phyloP scores from a whole-genome alignment of 1,140 invertebrate genomes.

The Zaprionus ghesquierei region DNA sequence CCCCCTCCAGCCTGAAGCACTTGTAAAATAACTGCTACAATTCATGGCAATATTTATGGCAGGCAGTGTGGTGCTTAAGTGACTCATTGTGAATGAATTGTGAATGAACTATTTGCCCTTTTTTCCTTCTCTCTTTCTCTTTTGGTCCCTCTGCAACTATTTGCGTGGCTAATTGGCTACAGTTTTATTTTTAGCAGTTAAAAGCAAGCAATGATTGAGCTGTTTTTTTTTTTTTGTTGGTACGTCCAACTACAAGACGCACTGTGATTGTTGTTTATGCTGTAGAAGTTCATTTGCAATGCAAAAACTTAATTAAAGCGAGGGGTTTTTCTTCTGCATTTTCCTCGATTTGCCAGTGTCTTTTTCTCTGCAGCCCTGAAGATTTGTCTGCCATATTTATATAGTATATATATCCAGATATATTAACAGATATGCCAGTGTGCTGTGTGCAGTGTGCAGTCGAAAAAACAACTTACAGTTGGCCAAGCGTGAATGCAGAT shows the following conservation, averaged over 20 bases:
- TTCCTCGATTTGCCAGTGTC: background rate
- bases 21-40: background rate
- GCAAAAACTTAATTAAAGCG: constrained; percentile 52
- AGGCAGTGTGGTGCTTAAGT: constrained; percentile 1
- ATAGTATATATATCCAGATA: background rate
- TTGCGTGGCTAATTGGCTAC: constrained; percentile 57
- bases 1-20: background rate
- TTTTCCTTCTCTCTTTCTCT: background rate
- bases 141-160: background rate
- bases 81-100: background rate
- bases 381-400: background rate
- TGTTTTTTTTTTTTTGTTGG: background rate
- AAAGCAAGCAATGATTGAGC: constrained; percentile 50
- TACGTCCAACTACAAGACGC: background rate
- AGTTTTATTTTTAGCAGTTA: background rate
- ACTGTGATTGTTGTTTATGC: constrained; percentile 37
- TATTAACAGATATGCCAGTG: background rate
- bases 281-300: constrained; percentile 43
- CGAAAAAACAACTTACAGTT: constrained; percentile 45
- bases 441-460: too few relatives aligned
- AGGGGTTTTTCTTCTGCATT: background rate
- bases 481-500: constrained; percentile 64
- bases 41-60: constrained; percentile 54
- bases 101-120: constrained; percentile 11
- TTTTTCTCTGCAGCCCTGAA: background rate